phyloP scores from a whole-genome alignment of 2,888 invertebrate genomes.

The Camponotus fellah region DNA sequence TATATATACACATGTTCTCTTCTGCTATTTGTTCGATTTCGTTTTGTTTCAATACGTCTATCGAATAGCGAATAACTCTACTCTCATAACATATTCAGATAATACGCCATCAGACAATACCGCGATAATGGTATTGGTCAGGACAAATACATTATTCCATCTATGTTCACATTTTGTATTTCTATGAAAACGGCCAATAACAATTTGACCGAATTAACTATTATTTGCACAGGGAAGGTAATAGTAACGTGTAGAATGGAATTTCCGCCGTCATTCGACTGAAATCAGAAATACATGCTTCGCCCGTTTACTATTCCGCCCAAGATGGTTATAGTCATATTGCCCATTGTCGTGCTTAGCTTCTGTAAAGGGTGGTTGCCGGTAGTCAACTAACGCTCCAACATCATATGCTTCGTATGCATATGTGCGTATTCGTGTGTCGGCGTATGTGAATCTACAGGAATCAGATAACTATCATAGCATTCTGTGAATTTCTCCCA shows the following conservation, averaged over 20 bases:
- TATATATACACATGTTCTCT: background rate
- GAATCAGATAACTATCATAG: slow-evolving; percentile 68
- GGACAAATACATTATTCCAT: slow-evolving; percentile 21
- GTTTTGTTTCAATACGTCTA: background rate
- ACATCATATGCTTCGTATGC: slow-evolving; percentile 44
- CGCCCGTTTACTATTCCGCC: slow-evolving; percentile 42
- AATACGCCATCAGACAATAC: slow-evolving; percentile 13
- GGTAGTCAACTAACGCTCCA: slow-evolving; percentile 50
- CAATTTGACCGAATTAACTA: slow-evolving; percentile 52
- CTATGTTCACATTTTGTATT: slow-evolving; percentile 48
- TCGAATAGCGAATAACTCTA: slow-evolving; percentile 14
- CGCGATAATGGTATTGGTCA: background rate
- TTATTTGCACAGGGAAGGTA: slow-evolving; percentile 37
- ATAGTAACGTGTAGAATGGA: slow-evolving; percentile 40
- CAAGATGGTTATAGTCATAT: slow-evolving; percentile 53
- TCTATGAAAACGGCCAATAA: slow-evolving; percentile 43
- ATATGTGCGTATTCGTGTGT: background rate
- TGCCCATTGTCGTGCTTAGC: slow-evolving; percentile 56
- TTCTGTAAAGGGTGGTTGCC: slow-evolving; percentile 70
- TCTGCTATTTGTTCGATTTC: background rate
- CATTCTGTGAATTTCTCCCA: slow-evolving; percentile 58
- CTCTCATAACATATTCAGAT: slow-evolving; percentile 41
- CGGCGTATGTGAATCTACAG: slow-evolving; percentile 36
- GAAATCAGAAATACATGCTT: slow-evolving; percentile 50
- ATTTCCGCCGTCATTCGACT: slow-evolving; percentile 15